These are phyloP conservation scores for Phylloscopus trochilus DNA, from an alignment of 2,113 vertebrate genomes.

Conservation along the genomic window DNA sequence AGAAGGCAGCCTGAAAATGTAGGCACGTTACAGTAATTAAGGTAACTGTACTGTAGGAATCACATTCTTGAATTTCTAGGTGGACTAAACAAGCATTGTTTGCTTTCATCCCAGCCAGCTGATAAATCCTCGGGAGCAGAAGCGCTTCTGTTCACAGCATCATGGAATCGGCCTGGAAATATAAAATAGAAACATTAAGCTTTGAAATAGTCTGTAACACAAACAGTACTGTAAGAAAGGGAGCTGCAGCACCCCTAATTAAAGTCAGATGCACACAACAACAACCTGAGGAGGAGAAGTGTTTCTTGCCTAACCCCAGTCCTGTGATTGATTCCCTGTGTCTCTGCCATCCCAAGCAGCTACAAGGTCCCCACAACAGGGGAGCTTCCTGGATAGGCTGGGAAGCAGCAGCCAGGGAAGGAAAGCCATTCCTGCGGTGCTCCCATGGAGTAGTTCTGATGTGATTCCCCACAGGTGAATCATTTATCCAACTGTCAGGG, in stretches of 20 bases:
- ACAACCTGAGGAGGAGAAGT: neutral
- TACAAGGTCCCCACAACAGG: neutral
- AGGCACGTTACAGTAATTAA: conserved; percentile 90
- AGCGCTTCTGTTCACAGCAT: conserved; percentile 39
- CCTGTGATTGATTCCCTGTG: neutral
- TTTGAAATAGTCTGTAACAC: neutral
- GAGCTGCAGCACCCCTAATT: neutral
- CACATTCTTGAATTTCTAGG: conserved; percentile 72
- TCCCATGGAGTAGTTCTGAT: neutral
- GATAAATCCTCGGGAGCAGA: conserved; percentile 24
- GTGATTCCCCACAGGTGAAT: neutral
- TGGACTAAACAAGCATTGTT: conserved; percentile 55
- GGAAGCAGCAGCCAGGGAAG: neutral
- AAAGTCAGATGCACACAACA: neutral
- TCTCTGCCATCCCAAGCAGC: neutral
- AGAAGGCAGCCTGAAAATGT: conserved; percentile 88
- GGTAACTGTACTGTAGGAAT: conserved; percentile 70
- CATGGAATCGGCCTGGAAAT: conserved; percentile 28
- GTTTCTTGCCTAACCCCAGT: neutral
- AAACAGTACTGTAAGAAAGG: neutral
- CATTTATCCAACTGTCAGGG: neutral
- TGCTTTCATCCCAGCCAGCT: conserved; percentile 62
- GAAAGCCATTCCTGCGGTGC: neutral
- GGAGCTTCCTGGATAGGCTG: neutral
- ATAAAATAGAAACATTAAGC: neutral